Percentiles rank a stretch among this genome's conserved stretches.
Conservation (phyloP, 1,140 invertebrate genomes). For the Neodiprion fabricii region DNA sequence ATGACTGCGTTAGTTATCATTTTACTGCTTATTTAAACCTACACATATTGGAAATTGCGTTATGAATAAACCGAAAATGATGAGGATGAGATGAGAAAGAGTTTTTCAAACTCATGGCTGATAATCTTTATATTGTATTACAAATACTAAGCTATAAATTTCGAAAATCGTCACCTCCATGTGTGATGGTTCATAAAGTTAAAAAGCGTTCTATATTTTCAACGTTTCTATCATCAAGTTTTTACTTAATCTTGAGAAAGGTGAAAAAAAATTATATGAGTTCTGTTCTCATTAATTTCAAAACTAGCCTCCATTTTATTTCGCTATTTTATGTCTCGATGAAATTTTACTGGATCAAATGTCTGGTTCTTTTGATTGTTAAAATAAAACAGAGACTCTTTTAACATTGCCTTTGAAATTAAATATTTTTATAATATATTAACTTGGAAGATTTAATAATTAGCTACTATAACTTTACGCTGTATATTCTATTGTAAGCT, state of each 20-base stretch:
- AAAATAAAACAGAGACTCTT: neutral
- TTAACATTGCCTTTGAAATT: conserved; percentile 6
- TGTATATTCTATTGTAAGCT: neutral
- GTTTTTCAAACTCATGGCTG: neutral
- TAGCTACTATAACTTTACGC: conserved; percentile 7
- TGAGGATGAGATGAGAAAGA: neutral
- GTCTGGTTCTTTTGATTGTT: neutral
- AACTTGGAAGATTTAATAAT: conserved; percentile 3
- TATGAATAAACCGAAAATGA: neutral
- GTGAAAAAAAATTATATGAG: neutral
- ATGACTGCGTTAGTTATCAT: neutral
- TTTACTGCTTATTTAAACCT: too few species aligned
- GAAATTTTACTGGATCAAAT: neutral
- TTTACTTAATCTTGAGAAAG: neutral
- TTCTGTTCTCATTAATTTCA: neutral
- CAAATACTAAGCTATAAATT: neutral
- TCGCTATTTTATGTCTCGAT: neutral
- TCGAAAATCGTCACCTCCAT: neutral
- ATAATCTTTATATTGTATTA: neutral
- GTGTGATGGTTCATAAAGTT: neutral
- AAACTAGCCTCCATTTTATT: neutral
- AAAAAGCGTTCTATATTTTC: neutral
- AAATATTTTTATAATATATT: conserved; percentile 4
- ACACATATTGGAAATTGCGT: too few species aligned
- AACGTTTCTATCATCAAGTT: neutral